phyloP scores from a whole-genome alignment of 64 coral and sea anemone species.

The Montipora cactus region DNA sequence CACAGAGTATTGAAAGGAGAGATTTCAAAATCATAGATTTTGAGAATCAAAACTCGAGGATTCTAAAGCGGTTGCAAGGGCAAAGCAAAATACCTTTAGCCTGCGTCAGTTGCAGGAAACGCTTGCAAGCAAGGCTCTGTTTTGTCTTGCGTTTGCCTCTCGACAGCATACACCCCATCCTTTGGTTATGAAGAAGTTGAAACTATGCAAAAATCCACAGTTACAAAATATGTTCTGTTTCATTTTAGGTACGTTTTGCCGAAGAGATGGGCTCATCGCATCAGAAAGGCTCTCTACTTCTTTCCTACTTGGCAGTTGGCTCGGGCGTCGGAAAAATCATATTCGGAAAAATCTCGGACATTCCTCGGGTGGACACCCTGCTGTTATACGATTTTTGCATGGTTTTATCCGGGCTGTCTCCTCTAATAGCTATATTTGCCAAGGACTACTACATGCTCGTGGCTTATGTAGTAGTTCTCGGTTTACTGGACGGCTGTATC shows the following conservation, averaged over 20 bases:
- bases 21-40: no score
- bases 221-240: not conserved
- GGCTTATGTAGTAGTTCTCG: slow-evolving; percentile 74
- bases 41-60: no score
- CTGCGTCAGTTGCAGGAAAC: no score
- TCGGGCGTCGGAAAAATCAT: slow-evolving; percentile 89
- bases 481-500: slow-evolving; percentile 88
- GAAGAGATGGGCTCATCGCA: slow-evolving; percentile 84
- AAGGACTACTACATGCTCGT: slow-evolving; percentile 83
- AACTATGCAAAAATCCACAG: not conserved
- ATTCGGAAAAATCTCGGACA: slow-evolving; percentile 93
- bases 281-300: slow-evolving; percentile 79
- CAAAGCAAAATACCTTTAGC: no score
- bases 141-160: no score
- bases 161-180: no score
- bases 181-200: no score
- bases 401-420: slow-evolving; percentile 82
- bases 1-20: no score
- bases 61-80: no score
- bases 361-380: slow-evolving; percentile 63
- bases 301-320: slow-evolving; percentile 84
- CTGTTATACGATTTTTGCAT: slow-evolving; percentile 84
- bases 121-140: no score
- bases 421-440: slow-evolving; percentile 65
- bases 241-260: slow-evolving; percentile 69